These are phyloP conservation scores for Phyllotreta cruciferae DNA, from an alignment of 2,888 invertebrate species.

Conservation along the genomic window DNA sequence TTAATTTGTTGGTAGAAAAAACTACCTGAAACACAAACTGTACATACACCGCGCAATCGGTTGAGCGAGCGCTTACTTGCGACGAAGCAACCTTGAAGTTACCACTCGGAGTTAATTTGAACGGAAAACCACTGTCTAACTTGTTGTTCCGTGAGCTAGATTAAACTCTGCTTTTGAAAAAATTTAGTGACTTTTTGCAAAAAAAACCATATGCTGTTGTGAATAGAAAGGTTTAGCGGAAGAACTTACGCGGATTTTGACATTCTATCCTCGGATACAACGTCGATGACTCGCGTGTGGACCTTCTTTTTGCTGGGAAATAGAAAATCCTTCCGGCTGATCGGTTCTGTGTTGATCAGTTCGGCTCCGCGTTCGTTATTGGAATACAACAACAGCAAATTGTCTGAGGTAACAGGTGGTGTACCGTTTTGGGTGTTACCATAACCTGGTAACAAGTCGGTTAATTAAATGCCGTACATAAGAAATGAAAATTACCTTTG, in stretches of 20 bases:
- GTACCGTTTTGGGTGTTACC: constrained; percentile 32
- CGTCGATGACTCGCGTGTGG: constrained; percentile 36
- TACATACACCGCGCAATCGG: background rate
- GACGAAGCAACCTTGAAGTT: constrained; percentile 73
- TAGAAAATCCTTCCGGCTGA: constrained; percentile 44
- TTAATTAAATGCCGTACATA: background rate
- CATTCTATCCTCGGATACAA: constrained; percentile 39
- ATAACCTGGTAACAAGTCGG: constrained; percentile 33
- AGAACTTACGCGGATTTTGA: constrained; percentile 37
- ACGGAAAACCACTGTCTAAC: constrained; percentile 63
- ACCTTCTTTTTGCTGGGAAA: constrained; percentile 46
- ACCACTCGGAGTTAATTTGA: constrained; percentile 72
- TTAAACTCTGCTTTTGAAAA: constrained; percentile 42
- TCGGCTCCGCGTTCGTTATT: constrained; percentile 41
- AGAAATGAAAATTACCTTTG: constrained; percentile 28
- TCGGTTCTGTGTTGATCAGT: constrained; percentile 36
- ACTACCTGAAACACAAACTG: constrained; percentile 64
- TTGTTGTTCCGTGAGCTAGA: constrained; percentile 44
- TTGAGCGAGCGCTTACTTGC: constrained; percentile 62
- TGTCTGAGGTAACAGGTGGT: constrained; percentile 39
- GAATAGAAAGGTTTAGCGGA: background rate
- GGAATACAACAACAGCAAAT: constrained; percentile 41
- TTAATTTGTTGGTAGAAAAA: constrained; percentile 72
- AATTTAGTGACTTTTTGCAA: constrained; percentile 30
- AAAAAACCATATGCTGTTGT: background rate